phyloP scores from a whole-genome alignment of 2,113 vertebrate species.

The Garra rufa region DNA sequence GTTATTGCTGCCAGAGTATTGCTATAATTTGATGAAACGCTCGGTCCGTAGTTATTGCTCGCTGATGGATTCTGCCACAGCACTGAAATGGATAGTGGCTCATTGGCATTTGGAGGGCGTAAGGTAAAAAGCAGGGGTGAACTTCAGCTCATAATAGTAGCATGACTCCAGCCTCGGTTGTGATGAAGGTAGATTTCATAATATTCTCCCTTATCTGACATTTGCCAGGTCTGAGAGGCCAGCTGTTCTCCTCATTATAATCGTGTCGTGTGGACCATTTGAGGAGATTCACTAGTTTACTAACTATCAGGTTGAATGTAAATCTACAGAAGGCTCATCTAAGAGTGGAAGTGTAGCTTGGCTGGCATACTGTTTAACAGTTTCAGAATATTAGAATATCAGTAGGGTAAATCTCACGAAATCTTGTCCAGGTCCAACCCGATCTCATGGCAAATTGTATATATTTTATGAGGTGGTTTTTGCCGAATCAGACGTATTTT shows the following conservation, averaged over 20 bases:
- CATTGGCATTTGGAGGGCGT: slow-evolving; percentile 24
- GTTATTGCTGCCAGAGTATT: slow-evolving; percentile 83
- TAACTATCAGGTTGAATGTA: background rate
- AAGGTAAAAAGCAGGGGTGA: slow-evolving; percentile 27
- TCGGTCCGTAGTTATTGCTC: slow-evolving; percentile 76
- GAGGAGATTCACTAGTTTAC: slow-evolving; percentile 2
- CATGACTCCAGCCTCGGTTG: slow-evolving; percentile 9
- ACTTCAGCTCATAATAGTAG: slow-evolving; percentile 26
- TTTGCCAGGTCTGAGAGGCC: slow-evolving; percentile 8
- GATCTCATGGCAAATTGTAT: no score
- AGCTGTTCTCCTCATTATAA: background rate
- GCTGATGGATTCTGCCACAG: slow-evolving; percentile 47
- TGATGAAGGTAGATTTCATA: background rate
- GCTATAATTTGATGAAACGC: slow-evolving; percentile 71
- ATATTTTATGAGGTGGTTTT: no score
- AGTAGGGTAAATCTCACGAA: background rate
- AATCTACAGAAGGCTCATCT: background rate
- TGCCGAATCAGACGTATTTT: no score
- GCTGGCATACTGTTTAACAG: background rate
- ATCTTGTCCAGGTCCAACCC: background rate
- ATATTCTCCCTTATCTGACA: slow-evolving; percentile 19
- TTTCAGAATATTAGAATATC: background rate
- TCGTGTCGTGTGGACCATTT: background rate
- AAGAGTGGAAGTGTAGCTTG: background rate
- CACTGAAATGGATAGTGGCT: slow-evolving; percentile 22